Percentiles rank a stretch among this genome's conserved stretches.
Evolutionary conservation across 2,888 invertebrate species (phyloP).

Genomic region (Latheticus oryzae): DNA sequence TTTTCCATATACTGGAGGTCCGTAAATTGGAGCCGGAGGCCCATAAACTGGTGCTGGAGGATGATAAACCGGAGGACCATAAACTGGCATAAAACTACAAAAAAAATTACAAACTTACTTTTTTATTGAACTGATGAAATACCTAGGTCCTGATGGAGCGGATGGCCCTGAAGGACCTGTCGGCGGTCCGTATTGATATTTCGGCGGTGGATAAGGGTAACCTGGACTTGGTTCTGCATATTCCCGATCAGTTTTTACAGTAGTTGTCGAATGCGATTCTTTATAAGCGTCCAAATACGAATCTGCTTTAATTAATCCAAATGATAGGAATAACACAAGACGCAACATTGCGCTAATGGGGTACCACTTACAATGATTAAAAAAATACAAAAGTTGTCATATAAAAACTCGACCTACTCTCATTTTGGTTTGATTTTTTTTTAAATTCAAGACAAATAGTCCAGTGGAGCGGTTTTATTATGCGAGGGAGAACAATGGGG

Average conservation of each 20-base stretch:
- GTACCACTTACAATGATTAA: slow-evolving; percentile 16
- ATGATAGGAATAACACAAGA: too few species aligned
- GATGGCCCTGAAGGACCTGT: slow-evolving; percentile 49
- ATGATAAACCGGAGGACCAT: slow-evolving; percentile 13
- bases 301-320: too few species aligned
- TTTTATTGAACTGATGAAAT: neutral
- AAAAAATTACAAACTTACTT: neutral
- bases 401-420: slow-evolving; percentile 33
- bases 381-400: slow-evolving; percentile 20
- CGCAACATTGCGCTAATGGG: too few species aligned
- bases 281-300: slow-evolving; percentile 76
- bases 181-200: slow-evolving; percentile 54
- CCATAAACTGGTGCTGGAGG: slow-evolving; percentile 45
- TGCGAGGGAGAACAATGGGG: slow-evolving; percentile 33
- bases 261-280: slow-evolving; percentile 69
- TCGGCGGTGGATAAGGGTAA: slow-evolving; percentile 50
- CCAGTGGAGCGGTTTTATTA: slow-evolving; percentile 25
- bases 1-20: slow-evolving; percentile 52
- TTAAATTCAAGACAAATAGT: slow-evolving; percentile 29
- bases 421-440: slow-evolving; percentile 27
- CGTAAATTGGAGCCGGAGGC: slow-evolving; percentile 53
- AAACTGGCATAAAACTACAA: neutral
- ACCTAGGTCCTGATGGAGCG: slow-evolving; percentile 9
- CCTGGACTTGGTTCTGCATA: slow-evolving; percentile 64
- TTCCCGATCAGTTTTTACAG: slow-evolving; percentile 66